These are phyloP conservation scores for Sardinella longiceps DNA, from an alignment of 2,797 vertebrate genomes.

Conservation along the genomic window DNA sequence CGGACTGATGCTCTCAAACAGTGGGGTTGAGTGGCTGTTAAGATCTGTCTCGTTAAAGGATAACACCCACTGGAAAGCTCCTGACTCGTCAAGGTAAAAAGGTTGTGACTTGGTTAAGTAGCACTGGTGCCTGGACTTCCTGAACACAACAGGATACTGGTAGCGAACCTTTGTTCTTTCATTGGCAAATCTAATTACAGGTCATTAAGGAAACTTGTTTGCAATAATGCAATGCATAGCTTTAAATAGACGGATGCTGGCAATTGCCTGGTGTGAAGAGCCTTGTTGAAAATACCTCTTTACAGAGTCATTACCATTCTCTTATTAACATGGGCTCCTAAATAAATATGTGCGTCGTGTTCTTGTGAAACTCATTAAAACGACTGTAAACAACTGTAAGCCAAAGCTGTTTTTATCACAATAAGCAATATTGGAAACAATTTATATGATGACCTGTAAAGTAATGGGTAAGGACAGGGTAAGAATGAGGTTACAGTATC, in stretches of 20 bases:
- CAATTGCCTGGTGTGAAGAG: too few species aligned
- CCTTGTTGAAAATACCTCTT: neutral
- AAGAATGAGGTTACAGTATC: too few species aligned
- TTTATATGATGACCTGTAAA: too few species aligned
- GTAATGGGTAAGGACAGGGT: too few species aligned
- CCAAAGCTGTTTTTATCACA: too few species aligned
- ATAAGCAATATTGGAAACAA: too few species aligned
- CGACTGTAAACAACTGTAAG: too few species aligned
- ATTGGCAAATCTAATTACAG: neutral
- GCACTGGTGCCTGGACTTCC: conserved; percentile 9
- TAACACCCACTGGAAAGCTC: neutral
- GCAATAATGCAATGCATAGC: neutral
- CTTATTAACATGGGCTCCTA: neutral
- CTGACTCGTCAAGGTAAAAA: conserved; percentile 22
- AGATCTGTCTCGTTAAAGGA: conserved; percentile 39
- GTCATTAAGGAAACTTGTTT: neutral
- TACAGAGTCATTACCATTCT: neutral
- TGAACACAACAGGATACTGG: neutral
- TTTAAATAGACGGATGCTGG: neutral
- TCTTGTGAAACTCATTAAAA: neutral
- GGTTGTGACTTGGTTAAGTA: conserved; percentile 30
- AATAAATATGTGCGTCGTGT: neutral
- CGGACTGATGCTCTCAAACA: conserved; percentile 37
- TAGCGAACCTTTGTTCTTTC: neutral
- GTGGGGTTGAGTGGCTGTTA: conserved; percentile 37